phyloP scores from a whole-genome alignment of 2,797 vertebrate species.

The Micromesistius poutassou region DNA sequence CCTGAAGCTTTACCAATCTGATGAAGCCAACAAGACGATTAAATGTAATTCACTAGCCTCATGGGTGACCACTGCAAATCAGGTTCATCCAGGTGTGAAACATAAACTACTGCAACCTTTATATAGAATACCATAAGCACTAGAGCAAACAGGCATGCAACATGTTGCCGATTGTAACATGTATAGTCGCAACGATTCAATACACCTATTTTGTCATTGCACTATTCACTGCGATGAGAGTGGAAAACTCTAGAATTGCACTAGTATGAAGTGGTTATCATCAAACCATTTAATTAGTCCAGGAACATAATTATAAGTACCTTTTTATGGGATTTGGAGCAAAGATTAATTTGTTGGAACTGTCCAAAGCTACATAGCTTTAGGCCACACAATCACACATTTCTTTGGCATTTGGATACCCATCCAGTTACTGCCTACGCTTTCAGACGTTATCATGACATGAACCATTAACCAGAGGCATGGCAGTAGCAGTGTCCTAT shows the following conservation, averaged over 20 bases:
- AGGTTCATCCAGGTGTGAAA: background rate
- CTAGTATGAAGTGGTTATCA: background rate
- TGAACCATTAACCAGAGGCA: slow-evolving; percentile 15
- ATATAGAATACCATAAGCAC: too few relatives aligned
- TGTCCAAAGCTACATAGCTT: background rate
- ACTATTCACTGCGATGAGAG: too few relatives aligned
- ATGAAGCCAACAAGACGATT: background rate
- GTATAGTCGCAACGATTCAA: too few relatives aligned
- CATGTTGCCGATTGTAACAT: background rate
- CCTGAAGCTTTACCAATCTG: background rate
- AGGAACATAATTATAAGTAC: background rate
- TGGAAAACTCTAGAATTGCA: too few relatives aligned
- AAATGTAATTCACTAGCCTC: background rate
- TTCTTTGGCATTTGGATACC: slow-evolving; percentile 11
- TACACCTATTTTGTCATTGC: background rate
- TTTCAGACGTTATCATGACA: slow-evolving; percentile 14
- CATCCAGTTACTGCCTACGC: slow-evolving; percentile 18
- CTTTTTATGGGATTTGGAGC: background rate
- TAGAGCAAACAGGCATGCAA: background rate
- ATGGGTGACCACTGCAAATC: background rate
- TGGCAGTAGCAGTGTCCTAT: slow-evolving; percentile 3
- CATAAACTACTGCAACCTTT: background rate
- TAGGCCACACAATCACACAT: slow-evolving; percentile 14
- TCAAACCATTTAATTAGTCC: background rate
- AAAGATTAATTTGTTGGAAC: background rate